Percentiles rank a stretch among this genome's conserved stretches.
These are phyloP conservation scores for Mythimna vitellina DNA, from an alignment of 2,888 invertebrate genomes.

Conservation along the genomic window DNA sequence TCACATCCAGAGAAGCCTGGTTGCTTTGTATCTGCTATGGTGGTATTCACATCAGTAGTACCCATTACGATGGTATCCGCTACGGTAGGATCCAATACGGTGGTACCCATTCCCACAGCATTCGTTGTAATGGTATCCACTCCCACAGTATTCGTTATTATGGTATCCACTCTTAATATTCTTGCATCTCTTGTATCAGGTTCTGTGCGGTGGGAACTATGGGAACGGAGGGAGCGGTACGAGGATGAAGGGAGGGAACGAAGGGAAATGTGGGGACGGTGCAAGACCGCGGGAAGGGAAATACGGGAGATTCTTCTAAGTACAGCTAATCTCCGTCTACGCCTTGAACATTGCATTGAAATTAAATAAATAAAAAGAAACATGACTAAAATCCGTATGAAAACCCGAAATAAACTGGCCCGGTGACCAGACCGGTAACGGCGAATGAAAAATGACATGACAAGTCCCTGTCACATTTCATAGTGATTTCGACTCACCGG, in stretches of 20 bases:
- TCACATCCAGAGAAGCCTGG: neutral
- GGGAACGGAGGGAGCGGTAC: neutral
- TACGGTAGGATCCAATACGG: neutral
- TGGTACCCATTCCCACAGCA: neutral
- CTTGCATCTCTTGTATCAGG: neutral
- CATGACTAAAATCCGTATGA: constrained; percentile 3
- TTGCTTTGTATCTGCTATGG: neutral
- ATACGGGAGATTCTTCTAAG: neutral
- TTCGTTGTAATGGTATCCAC: neutral
- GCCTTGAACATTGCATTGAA: constrained; percentile 9
- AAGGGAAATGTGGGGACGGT: neutral
- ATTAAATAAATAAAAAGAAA: constrained; percentile 19
- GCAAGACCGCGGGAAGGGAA: neutral
- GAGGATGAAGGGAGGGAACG: neutral
- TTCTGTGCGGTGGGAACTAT: neutral
- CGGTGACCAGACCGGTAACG: constrained; percentile 1
- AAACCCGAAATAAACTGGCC: neutral
- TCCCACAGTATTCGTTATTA: neutral
- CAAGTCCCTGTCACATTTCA: constrained; percentile 11
- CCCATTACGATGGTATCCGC: neutral
- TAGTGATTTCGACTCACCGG: neutral
- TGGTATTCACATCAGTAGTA: neutral
- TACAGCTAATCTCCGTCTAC: constrained; percentile 6
- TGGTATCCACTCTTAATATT: neutral
- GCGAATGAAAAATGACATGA: constrained; percentile 35